These are phyloP conservation scores for Bovichtus diacanthus DNA, from an alignment of 2,797 vertebrate species.

Conservation along the genomic window DNA sequence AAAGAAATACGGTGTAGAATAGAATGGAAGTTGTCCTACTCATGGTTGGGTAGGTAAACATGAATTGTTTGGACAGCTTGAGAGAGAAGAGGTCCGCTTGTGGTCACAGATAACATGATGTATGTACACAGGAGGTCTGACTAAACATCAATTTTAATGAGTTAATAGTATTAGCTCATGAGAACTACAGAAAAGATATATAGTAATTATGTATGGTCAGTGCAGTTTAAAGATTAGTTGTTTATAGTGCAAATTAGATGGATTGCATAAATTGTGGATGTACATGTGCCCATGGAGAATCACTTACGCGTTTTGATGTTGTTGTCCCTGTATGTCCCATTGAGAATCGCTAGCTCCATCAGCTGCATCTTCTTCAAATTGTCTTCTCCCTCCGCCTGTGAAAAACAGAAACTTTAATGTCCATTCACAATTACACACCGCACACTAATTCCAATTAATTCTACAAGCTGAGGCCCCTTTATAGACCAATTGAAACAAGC, in stretches of 20 bases:
- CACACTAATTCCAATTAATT: constrained; percentile 14
- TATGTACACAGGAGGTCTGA: constrained; percentile 42
- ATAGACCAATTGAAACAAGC: constrained; percentile 30
- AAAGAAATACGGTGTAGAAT: constrained; percentile 53
- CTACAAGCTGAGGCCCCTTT: constrained; percentile 25
- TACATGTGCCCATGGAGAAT: constrained; percentile 12
- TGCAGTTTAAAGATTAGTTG: constrained; percentile 41
- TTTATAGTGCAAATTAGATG: constrained; percentile 21
- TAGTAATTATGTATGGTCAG: constrained; percentile 4
- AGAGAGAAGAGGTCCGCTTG: constrained; percentile 50
- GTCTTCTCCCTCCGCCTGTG: constrained; percentile 88
- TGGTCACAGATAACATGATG: constrained; percentile 47
- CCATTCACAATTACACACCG: constrained; percentile 13
- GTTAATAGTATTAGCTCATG: constrained; percentile 48
- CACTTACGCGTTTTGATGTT: constrained; percentile 88
- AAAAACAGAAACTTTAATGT: constrained; percentile 23
- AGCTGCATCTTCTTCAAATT: constrained; percentile 91
- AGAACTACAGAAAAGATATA: constrained; percentile 10
- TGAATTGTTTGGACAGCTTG: constrained; percentile 49
- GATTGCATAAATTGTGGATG: not conserved
- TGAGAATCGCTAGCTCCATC: constrained; percentile 90
- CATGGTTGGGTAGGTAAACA: constrained; percentile 50
- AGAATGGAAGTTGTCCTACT: constrained; percentile 54
- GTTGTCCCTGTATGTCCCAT: constrained; percentile 90
- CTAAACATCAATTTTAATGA: constrained; percentile 28